Evolutionary conservation across 2,113 vertebrate genomes (phyloP).

Genomic region (Cricetomys ansorgei): DNA sequence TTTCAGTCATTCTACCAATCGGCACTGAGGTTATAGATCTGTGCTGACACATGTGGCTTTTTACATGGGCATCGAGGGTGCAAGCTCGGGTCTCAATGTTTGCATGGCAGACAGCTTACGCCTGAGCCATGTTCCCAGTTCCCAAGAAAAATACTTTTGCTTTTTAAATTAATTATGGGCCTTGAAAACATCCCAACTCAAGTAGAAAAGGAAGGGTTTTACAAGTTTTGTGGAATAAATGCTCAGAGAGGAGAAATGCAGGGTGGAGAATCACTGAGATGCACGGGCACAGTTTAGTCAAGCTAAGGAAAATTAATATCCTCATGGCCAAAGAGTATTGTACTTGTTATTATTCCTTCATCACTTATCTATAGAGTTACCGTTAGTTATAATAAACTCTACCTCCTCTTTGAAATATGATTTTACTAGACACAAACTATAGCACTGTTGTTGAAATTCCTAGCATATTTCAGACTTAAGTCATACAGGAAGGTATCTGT

Average conservation of each 20-base stretch:
- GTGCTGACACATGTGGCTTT: no score
- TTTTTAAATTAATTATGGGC: background rate
- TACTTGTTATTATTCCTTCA: background rate
- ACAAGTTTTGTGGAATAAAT: background rate
- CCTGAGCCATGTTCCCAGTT: background rate
- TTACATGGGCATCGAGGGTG: no score
- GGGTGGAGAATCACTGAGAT: background rate
- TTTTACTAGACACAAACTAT: no score
- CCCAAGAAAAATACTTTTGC: background rate
- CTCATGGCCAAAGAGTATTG: background rate
- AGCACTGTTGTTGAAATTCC: no score
- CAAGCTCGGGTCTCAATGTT: no score
- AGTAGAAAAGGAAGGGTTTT: background rate
- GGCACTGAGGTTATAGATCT: background rate
- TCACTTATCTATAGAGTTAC: background rate
- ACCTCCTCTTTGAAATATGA: no score
- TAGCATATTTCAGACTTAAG: no score
- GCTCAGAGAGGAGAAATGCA: background rate
- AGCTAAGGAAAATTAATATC: background rate
- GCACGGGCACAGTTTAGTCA: background rate
- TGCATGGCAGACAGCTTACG: background rate
- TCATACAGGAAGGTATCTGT: background rate
- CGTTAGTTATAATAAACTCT: background rate
- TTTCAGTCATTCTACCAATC: background rate
- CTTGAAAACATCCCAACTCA: background rate